Conservation (phyloP, 1,140 invertebrate genomes). For the Drosophila bipectinata region DNA sequence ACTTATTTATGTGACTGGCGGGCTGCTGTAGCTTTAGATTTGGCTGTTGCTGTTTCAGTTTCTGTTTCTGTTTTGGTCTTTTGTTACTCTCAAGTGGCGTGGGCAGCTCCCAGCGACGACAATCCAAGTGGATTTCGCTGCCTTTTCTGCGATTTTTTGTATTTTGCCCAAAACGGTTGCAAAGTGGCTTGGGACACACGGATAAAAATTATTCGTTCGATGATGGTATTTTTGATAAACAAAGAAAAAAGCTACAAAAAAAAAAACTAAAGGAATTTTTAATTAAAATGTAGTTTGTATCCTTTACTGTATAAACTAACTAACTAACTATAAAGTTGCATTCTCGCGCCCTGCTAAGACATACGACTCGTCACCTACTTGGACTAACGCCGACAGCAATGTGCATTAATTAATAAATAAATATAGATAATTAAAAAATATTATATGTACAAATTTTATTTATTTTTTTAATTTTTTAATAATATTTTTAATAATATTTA, state of each 20-base stretch:
- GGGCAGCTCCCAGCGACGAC: constrained; percentile 36
- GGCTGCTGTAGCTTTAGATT: constrained; percentile 34
- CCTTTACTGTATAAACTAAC: too few relatives aligned
- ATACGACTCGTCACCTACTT: too few relatives aligned
- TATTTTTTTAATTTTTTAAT: too few relatives aligned
- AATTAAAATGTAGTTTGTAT: too few relatives aligned
- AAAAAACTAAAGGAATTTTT: too few relatives aligned
- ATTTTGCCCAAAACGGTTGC: constrained; percentile 73
- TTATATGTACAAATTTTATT: too few relatives aligned
- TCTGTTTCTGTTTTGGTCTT: constrained; percentile 14
- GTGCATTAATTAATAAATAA: too few relatives aligned
- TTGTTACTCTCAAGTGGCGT: constrained; percentile 48
- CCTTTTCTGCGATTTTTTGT: constrained; percentile 43
- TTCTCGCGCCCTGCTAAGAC: too few relatives aligned
- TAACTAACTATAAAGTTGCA: too few relatives aligned
- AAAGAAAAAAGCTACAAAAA: background rate
- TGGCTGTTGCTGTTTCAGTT: constrained; percentile 1
- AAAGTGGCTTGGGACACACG: constrained; percentile 38
- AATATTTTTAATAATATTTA: too few relatives aligned
- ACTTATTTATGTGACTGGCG: constrained; percentile 72
- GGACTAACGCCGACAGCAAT: too few relatives aligned
- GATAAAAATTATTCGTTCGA: background rate
- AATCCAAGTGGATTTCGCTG: constrained; percentile 27
- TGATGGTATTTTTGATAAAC: background rate
- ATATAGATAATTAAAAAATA: too few relatives aligned